Base-by-base conservation (phyloP, 1,140 invertebrate genomes). In the Kradibia gibbosae region DNA sequence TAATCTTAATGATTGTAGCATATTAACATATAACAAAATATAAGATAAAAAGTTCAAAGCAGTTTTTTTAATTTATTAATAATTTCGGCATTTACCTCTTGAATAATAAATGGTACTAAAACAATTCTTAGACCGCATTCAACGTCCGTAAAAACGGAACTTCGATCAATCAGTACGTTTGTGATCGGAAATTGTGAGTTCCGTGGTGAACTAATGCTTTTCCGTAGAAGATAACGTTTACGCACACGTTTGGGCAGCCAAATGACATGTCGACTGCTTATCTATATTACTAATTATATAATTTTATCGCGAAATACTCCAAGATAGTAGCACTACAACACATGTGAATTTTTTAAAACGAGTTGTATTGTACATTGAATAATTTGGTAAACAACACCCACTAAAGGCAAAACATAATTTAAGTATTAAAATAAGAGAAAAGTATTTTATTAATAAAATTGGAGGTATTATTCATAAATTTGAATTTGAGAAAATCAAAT, bases 121-220 rank as follows among this genome's bases (percentile, higher is more conserved):
- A 15, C 34, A 39, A 10, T 10, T 15, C 36, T n/a, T 67, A 39
- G 36, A 67, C 20, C 39, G 15, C 25, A 67, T 67, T 22, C 5
- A 36, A 39, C 62, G 39, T 34, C 39, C 20, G 22, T 67, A 67
- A 39, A 67, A 67, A 20, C 31, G 50, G 50, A 36, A 55, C 48
- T 74, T 10, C 62, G 62, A 67, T 67, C 62, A 67, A 3, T 28
- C 25, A 28, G 22, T 15, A 53, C 50, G 50, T 55, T 74, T 55
- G 50, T 34, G 50, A 74, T 74, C 72, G 72, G 72, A 74, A 74
- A 74, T 74, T 74, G 72, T 74, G 48, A 74, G 50, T 57, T 74
- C 50, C 50, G 72, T 55, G 17, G 72, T 8, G n/a, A 20, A 7
- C 70, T 72, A 72, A 39, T 39, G 62, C 62, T 67, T 67, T 67